Percentiles rank a stretch among this genome's conserved stretches.
Evolutionary conservation across 2,113 vertebrate genomes (phyloP).

Genomic region (Aptenodytes patagonicus): DNA sequence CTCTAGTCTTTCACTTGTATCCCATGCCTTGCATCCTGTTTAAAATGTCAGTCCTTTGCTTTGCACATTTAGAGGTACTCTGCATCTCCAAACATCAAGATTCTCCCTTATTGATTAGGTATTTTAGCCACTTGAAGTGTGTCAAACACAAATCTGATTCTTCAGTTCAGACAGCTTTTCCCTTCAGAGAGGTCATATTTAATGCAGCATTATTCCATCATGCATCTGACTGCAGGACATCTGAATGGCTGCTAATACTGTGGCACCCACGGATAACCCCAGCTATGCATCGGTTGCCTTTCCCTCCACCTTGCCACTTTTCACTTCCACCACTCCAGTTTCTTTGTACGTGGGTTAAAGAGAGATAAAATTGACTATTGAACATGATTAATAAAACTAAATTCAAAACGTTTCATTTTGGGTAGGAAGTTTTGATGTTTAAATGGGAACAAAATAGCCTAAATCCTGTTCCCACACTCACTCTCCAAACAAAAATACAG

Average conservation of each 20-base stretch:
- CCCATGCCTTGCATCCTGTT: not conserved
- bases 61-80: not conserved
- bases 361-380: not conserved
- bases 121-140: not conserved
- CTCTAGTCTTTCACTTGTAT: accelerated
- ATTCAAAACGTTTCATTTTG: not conserved
- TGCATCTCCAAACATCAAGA: not conserved
- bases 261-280: not conserved
- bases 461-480: not conserved
- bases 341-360: accelerated
- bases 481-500: not conserved
- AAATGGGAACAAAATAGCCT: not conserved
- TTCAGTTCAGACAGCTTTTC: not conserved
- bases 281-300: not conserved
- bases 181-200: not conserved
- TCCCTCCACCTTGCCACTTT: not conserved
- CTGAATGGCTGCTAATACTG: not conserved
- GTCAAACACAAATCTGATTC: not conserved
- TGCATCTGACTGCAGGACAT: not conserved
- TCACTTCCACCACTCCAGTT: not conserved
- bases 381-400: not conserved
- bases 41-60: not conserved
- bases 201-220: not conserved
- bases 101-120: not conserved
- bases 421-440: not conserved